Percentiles rank a stretch among this genome's conserved stretches.
phyloP scores from a whole-genome alignment of 92 coral and sea anemone species.

The Actinernus sp. region DNA sequence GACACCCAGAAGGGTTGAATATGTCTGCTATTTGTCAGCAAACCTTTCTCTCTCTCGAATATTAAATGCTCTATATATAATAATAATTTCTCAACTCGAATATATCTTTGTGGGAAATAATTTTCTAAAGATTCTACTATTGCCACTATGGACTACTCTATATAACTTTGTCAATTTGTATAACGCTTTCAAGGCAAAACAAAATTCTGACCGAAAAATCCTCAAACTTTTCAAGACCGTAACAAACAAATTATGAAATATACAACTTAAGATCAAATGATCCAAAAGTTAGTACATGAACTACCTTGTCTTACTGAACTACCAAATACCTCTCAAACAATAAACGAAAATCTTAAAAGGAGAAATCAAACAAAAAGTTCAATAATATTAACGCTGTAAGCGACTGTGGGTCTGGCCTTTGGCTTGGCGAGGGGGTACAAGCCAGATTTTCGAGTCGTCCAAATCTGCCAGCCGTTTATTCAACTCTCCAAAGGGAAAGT shows the following conservation, averaged over 20 bases:
- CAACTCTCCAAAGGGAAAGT: constrained; percentile 47
- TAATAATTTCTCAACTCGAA: constrained; percentile 39
- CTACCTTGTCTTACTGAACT: constrained; percentile 1
- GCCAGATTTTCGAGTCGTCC: neutral
- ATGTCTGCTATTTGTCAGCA: neutral
- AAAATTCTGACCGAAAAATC: neutral
- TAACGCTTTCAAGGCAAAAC: constrained; percentile 1
- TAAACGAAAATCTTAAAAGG: neutral
- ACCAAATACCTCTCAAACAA: constrained; percentile 15
- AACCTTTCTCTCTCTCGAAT: neutral
- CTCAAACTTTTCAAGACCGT: neutral
- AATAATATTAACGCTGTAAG: constrained; percentile 28
- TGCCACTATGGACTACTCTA: neutral
- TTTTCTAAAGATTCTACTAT: neutral
- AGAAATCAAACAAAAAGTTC: constrained; percentile 12
- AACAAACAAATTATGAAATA: neutral
- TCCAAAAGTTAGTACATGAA: neutral
- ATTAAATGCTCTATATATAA: neutral
- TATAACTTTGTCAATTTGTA: neutral
- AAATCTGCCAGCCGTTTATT: constrained; percentile 40
- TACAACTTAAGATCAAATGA: constrained; percentile 23
- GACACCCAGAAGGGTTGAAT: constrained; percentile 3
- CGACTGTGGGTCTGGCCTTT: constrained; percentile 45
- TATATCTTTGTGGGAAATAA: constrained; percentile 2
- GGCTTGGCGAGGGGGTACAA: constrained; percentile 30